phyloP scores from a whole-genome alignment of 2,888 invertebrate genomes.

The Ophonus ardosiacus region DNA sequence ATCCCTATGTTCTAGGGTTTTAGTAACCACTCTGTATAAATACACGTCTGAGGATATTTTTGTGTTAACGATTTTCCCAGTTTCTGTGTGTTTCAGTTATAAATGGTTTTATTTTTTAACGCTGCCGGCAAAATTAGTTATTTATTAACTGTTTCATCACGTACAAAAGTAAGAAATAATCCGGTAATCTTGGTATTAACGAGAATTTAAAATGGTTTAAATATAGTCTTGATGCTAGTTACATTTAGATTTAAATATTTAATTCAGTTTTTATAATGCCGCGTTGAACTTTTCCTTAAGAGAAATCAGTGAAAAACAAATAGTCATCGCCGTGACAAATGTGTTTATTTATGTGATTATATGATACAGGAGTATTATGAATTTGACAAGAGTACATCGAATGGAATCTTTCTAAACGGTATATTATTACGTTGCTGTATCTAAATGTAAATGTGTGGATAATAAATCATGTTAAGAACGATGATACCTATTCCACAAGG shows the following conservation, averaged over 20 bases:
- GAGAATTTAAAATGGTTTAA: neutral
- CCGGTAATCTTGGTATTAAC: neutral
- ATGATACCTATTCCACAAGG: neutral
- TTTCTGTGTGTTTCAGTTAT: neutral
- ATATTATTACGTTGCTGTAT: neutral
- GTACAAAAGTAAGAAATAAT: neutral
- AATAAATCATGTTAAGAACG: neutral
- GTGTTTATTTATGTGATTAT: neutral
- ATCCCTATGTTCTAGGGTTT: no score
- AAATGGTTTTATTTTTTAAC: neutral
- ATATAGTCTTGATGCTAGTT: neutral
- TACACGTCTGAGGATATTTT: no score
- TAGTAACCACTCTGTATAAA: no score
- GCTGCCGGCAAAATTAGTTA: neutral
- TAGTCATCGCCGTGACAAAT: neutral
- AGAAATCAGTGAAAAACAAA: neutral
- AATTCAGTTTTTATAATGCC: neutral
- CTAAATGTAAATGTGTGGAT: neutral
- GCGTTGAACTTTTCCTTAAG: neutral
- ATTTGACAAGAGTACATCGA: conserved; percentile 17
- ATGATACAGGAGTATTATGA: conserved; percentile 18
- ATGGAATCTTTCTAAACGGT: conserved; percentile 24
- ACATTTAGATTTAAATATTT: neutral
- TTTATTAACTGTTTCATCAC: neutral
- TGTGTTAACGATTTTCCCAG: neutral